Conservation (phyloP, 2,888 invertebrate species). For the Sinelater perroti region DNA sequence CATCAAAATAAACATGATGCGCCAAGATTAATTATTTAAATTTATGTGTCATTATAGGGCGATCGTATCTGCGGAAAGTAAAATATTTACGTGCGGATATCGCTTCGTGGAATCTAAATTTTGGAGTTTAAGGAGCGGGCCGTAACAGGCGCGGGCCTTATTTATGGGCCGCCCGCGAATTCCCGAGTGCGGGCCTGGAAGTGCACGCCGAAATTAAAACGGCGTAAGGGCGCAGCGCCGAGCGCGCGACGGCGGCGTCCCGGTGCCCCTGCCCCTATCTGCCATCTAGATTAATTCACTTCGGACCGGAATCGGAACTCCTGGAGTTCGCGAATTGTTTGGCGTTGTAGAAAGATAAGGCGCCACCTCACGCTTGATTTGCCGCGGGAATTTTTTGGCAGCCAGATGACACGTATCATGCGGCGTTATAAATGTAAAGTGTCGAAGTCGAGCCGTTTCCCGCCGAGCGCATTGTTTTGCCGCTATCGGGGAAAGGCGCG, state of each 20-base stretch:
- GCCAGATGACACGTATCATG: slow-evolving; percentile 36
- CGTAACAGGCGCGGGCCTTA: too few relatives aligned
- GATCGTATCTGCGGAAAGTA: slow-evolving; percentile 31
- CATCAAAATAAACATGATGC: slow-evolving; percentile 47
- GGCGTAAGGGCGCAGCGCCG: neutral
- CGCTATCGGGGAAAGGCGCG: slow-evolving; percentile 15
- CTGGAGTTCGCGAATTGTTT: slow-evolving; percentile 44
- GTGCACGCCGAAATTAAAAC: too few relatives aligned
- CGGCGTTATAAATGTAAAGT: slow-evolving; percentile 34
- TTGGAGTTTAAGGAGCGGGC: slow-evolving; percentile 29
- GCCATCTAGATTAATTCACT: slow-evolving; percentile 45
- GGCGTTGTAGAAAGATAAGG: slow-evolving; percentile 46
- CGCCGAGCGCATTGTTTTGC: slow-evolving; percentile 29
- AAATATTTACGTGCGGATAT: slow-evolving; percentile 30
- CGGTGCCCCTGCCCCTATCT: slow-evolving; percentile 41
- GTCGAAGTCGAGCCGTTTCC: slow-evolving; percentile 30
- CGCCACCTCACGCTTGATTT: slow-evolving; percentile 45
- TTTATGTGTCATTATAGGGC: slow-evolving; percentile 41
- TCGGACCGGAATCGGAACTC: slow-evolving; percentile 45
- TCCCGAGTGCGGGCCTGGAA: too few relatives aligned
- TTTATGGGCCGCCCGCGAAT: too few relatives aligned
- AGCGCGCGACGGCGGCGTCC: too few relatives aligned
- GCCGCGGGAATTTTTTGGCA: slow-evolving; percentile 34
- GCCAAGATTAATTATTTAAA: slow-evolving; percentile 48
- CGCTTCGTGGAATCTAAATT: slow-evolving; percentile 23